Evolutionary conservation across 2,797 vertebrate species (phyloP).

Genomic region (Syndactyla subalaris): DNA sequence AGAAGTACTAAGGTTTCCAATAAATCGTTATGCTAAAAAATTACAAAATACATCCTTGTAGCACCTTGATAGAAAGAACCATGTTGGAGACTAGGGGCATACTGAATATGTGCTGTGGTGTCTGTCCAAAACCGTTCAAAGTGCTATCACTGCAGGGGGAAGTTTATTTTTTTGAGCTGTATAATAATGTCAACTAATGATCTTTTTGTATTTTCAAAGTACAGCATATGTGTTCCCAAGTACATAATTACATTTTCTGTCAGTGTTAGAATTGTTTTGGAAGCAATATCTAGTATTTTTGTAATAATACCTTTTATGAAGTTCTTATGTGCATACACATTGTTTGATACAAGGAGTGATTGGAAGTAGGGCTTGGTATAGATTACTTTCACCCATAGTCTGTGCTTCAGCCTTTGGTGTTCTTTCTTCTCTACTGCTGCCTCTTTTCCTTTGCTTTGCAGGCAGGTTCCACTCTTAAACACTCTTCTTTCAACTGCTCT

Average conservation of each 20-base stretch:
- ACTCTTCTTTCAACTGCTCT: background rate
- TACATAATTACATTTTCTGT: background rate
- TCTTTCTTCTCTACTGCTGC: background rate
- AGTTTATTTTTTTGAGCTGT: background rate
- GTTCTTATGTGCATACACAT: background rate
- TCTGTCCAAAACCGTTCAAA: background rate
- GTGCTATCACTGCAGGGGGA: background rate
- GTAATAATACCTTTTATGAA: background rate
- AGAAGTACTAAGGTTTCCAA: background rate
- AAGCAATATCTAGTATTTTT: background rate
- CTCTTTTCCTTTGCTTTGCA: background rate
- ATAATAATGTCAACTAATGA: background rate
- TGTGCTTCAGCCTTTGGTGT: background rate
- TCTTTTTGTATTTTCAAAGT: background rate
- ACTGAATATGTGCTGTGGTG: background rate
- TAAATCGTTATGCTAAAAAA: background rate
- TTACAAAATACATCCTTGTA: background rate
- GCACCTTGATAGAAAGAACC: background rate
- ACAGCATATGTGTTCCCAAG: background rate
- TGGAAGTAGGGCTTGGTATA: background rate
- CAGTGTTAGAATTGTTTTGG: background rate
- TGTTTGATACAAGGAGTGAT: background rate
- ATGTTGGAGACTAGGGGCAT: background rate
- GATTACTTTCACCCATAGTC: background rate
- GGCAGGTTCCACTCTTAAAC: background rate